Evolutionary conservation across 2,797 vertebrate species (phyloP), one percentile per base, ranked within the genome.

Genomic region (Tapirus indicus): DNA sequence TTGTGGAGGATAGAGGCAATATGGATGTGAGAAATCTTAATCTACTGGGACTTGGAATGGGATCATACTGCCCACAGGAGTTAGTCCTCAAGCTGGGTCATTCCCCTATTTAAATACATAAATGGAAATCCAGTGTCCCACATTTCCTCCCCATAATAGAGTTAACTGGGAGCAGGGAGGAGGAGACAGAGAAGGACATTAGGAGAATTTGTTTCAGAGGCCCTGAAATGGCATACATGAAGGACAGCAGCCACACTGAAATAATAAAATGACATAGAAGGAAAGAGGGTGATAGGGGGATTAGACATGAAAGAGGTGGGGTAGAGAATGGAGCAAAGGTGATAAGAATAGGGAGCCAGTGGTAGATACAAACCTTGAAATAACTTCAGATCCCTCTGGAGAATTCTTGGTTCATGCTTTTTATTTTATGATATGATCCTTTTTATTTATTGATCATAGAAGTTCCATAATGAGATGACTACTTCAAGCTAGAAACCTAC

Each of bases 361-460:
- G 32, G 38, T 64, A 23, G 20, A 49, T 56, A 29, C n/a, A 96
- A 93, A 72, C 20, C 16, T 77, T 77, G 41, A 88, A 88, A 77
- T 60, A 49, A 62, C 17, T 88, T 64, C 58, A 86, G 0, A 54
- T 79, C 44, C 52, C 38, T 74, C 56, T 87, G 69, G 52, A 74
- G 27, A 89, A 64, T 23, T 92, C 6, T 87, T 95, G 58, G 16
- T 75, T 84, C 49, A 35, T 94, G 78, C 11, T 47, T 58, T 49
- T 44, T n/a, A 69, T 60, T n/a, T 93, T 82, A 69, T 54, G 21
- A 83, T 49, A 44, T 58, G 23, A 62, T 13, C 7, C 23, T 74
- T 80, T 79, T 89, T 58, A n/a, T 47, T 88, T 27, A 72, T 64
- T 82, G n/a, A 88, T 83, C 87, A 91, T 66, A 93, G 29, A 66